Base-by-base conservation (phyloP, 2,797 vertebrate species). In the Cryptoblepharus egeriae region DNA sequence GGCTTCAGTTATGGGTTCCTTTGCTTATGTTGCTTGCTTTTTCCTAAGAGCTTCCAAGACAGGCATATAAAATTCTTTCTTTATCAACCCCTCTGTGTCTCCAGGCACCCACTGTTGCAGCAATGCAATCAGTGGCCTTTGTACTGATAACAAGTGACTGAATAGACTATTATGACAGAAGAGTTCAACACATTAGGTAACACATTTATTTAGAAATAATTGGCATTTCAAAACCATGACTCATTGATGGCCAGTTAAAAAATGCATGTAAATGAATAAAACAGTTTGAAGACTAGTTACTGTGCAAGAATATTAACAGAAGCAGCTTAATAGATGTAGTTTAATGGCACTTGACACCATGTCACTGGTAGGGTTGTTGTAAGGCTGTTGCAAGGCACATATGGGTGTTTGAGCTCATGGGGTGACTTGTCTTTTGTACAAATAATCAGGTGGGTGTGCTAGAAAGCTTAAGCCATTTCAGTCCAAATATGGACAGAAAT, bases 141-240 rank as follows among this genome's bases (percentile, higher is more conserved):
- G 55, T 76, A 28, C 55, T 37, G 65, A 69, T 82, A 61, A 64
- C 1, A 30, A 4, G 4, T 80, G 69, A 58, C 28, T 45, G 28
- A 57, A 61, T 77, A n/a, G 82, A 32, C 42, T 13, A 68, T 7
- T 60, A 45, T 70, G 68, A 63, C 28, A 49, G 0, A 24, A 75
- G 58, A 72, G 35, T 72, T 72, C 28, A 60, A 5, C 2, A 32
- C 7, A 20, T 80, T 80, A 72, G 57, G 69, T 72, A 73, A 72
- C 30, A 13, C 8, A 1, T 39, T 39, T 73, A 32, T 49, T 81
- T 57, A 5, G 45, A 32, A 55, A 75, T 45, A 75, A 75, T 42
- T 68, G 63, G 72, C 52, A 26, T 82, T 75, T 82, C 72, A 68
- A 45, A 82, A 4, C n/a, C 1, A 7, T 60, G 80, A 82, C 52